Evolutionary conservation across 2,888 invertebrate species (phyloP).

Genomic region (Brenthis ino): DNA sequence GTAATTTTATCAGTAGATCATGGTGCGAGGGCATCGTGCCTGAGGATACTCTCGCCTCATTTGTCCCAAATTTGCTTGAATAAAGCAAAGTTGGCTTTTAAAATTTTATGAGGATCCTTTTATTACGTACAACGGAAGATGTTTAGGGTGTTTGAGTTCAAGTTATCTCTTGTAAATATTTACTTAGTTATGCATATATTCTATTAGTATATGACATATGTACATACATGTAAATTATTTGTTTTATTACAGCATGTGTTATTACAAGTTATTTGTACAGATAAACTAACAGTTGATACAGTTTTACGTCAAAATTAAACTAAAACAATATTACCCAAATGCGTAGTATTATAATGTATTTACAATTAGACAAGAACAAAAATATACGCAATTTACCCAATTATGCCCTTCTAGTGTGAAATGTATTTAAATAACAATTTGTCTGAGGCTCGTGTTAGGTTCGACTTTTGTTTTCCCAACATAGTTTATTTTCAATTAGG

Average conservation of each 20-base stretch:
- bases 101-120: constrained; percentile 28
- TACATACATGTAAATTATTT: too few species aligned
- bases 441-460: constrained; percentile 2
- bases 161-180: constrained; percentile 1
- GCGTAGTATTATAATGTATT: neutral
- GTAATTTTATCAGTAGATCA: constrained; percentile 71
- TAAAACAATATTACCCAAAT: neutral
- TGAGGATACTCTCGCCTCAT: constrained; percentile 53
- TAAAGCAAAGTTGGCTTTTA: constrained; percentile 32
- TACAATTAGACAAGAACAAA: neutral
- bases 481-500: constrained; percentile 68
- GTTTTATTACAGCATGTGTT: too few species aligned
- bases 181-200: neutral
- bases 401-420: neutral
- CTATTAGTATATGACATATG: too few species aligned
- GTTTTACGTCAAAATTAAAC: neutral
- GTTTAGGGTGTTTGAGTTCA: neutral
- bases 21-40: constrained; percentile 36
- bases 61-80: constrained; percentile 49
- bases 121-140: constrained; percentile 13
- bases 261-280: too few species aligned
- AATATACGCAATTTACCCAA: neutral
- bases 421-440: constrained; percentile 8
- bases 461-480: constrained; percentile 21
- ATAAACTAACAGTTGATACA: too few species aligned